These are phyloP conservation scores for Sorex maritimensis DNA, from an alignment of 2,797 vertebrate genomes.

Conservation along the genomic window DNA sequence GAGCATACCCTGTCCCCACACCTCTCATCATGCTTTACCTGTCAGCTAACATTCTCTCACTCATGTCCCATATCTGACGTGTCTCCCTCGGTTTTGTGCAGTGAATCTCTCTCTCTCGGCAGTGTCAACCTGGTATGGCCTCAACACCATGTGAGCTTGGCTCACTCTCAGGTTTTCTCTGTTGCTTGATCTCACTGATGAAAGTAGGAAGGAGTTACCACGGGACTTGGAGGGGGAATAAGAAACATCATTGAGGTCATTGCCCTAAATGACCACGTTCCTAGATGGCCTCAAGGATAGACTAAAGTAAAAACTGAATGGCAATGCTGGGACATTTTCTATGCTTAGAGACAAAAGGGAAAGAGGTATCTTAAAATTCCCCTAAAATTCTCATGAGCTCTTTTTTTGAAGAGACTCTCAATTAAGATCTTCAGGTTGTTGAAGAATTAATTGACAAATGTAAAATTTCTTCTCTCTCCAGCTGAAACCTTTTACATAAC, in stretches of 20 bases:
- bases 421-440: not conserved
- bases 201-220: conserved; percentile 64
- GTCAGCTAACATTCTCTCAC: conserved; percentile 84
- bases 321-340: conserved; percentile 73
- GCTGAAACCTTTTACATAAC: not conserved
- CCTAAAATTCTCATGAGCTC: conserved; percentile 54
- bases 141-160: conserved; percentile 87
- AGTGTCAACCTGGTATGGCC: conserved; percentile 80
- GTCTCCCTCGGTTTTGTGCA: conserved; percentile 84
- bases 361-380: not conserved
- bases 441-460: not conserved
- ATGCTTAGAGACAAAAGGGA: not conserved
- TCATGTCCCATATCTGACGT: not conserved
- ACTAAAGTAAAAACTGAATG: conserved; percentile 85
- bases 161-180: conserved; percentile 87
- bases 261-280: conserved; percentile 88
- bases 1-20: conserved; percentile 80
- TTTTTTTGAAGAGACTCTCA: not conserved
- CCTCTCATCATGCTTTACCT: conserved; percentile 87
- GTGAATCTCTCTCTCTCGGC: conserved; percentile 77
- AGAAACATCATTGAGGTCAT: conserved; percentile 84
- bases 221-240: not conserved
- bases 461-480: not conserved
- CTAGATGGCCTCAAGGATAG: conserved; percentile 86
- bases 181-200: conserved; percentile 86